Conservation (phyloP, 1,140 invertebrate species). For the Sitobion miscanthi region DNA sequence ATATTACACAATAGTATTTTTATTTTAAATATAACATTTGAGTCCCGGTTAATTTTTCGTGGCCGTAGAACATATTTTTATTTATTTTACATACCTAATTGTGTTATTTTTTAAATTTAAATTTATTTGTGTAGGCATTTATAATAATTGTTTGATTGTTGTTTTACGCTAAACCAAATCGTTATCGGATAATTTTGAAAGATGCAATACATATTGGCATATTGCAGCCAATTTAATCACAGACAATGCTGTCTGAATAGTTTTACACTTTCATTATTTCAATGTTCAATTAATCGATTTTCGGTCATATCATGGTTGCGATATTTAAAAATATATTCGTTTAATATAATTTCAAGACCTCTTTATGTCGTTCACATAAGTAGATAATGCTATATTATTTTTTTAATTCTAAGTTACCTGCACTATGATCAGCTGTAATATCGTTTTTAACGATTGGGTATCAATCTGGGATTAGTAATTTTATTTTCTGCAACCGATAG, state of each 20-base stretch:
- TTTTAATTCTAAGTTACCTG: too few relatives aligned
- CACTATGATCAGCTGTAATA: not conserved
- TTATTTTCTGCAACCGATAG: too few relatives aligned
- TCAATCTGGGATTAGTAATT: too few relatives aligned
- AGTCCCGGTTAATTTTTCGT: not conserved
- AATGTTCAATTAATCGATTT: not conserved
- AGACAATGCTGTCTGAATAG: too few relatives aligned
- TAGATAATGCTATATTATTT: not conserved
- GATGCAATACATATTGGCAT: too few relatives aligned
- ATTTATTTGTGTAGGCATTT: not conserved
- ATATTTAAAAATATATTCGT: not conserved
- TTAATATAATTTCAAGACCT: not conserved
- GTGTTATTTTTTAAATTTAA: constrained; percentile 12
- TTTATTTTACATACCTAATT: not conserved
- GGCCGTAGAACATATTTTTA: not conserved
- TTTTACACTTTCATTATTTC: not conserved
- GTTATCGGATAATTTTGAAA: not conserved
- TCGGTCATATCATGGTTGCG: not conserved
- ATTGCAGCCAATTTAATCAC: not conserved
- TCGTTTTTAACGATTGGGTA: not conserved
- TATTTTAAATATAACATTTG: not conserved
- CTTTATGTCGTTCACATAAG: not conserved
- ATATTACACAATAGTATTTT: not conserved
- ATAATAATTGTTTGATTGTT: not conserved
- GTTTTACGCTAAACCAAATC: not conserved